Percentiles rank a stretch among this genome's conserved stretches.
Evolutionary conservation across 2,797 vertebrate species (phyloP).

Genomic region (Momotus momota): DNA sequence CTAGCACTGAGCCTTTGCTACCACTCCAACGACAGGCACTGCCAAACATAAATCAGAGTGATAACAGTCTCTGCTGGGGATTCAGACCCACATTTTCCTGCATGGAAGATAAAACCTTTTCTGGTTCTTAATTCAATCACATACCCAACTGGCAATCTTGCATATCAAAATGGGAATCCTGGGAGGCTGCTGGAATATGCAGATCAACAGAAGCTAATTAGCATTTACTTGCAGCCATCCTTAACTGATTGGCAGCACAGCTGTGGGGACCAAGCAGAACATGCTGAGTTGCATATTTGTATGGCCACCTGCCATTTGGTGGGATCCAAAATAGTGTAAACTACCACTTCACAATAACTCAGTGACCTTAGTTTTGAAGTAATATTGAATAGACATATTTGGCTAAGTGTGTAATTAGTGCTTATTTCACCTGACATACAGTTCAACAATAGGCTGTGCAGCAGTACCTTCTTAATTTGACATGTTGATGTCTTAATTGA

Average conservation of each 20-base stretch:
- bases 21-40: slow-evolving; percentile 43
- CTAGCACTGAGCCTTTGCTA: slow-evolving; percentile 75
- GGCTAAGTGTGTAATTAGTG: slow-evolving; percentile 82
- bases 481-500: slow-evolving; percentile 82
- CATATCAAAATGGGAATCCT: slow-evolving; percentile 84
- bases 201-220: slow-evolving; percentile 89
- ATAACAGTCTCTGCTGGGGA: slow-evolving; percentile 69
- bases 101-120: slow-evolving; percentile 74
- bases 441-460: slow-evolving; percentile 78
- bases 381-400: slow-evolving; percentile 75
- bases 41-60: slow-evolving; percentile 67
- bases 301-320: slow-evolving; percentile 85
- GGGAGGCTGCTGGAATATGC: slow-evolving; percentile 83
- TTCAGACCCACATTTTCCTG: slow-evolving; percentile 65
- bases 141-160: slow-evolving; percentile 83
- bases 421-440: slow-evolving; percentile 83
- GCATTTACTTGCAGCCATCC: slow-evolving; percentile 86
- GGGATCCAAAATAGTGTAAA: slow-evolving; percentile 81
- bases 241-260: slow-evolving; percentile 86
- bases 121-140: slow-evolving; percentile 82
- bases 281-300: slow-evolving; percentile 85
- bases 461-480: slow-evolving; percentile 80
- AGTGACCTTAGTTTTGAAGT: slow-evolving; percentile 79
- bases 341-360: slow-evolving; percentile 78
- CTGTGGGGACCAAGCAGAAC: slow-evolving; percentile 85